A percentile compares a stretch with the other conserved stretches of the same genome.
Evolutionary conservation across 2,888 invertebrate species (phyloP).

Genomic region (Rosalia funebris): DNA sequence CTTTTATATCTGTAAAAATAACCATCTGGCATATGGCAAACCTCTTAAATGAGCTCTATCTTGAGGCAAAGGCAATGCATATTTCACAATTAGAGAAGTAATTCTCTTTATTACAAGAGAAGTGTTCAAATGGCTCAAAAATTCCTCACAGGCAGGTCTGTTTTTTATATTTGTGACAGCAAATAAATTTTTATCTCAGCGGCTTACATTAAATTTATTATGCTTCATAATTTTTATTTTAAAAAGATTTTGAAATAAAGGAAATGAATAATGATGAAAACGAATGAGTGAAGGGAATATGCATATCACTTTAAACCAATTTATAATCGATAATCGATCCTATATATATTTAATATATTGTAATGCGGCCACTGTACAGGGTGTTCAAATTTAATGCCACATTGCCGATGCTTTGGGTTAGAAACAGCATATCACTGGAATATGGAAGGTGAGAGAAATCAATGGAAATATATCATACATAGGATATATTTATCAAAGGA

Average conservation of each 20-base stretch:
- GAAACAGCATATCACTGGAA: no score
- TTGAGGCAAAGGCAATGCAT: constrained; percentile 7
- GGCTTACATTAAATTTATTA: constrained; percentile 10
- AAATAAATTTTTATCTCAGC: constrained; percentile 9
- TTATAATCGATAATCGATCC: no score
- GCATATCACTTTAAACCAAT: no score
- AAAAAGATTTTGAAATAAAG: neutral
- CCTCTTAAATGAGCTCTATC: neutral
- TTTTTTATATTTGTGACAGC: constrained; percentile 14
- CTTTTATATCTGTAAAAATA: neutral
- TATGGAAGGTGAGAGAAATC: no score
- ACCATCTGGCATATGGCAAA: neutral
- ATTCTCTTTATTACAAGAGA: constrained; percentile 21
- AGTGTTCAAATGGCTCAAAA: constrained; percentile 5
- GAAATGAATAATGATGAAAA: no score
- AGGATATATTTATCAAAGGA: no score
- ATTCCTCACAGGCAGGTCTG: constrained; percentile 2
- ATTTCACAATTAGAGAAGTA: constrained; percentile 23
- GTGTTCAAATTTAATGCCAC: no score
- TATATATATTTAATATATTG: no score
- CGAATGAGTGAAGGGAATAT: no score
- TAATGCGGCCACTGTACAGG: no score
- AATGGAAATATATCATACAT: no score
- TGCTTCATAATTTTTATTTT: constrained; percentile 2
- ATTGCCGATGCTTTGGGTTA: no score